These are phyloP conservation scores for Triplophysa rosa DNA, from an alignment of 2,113 vertebrate species.

Conservation along the genomic window DNA sequence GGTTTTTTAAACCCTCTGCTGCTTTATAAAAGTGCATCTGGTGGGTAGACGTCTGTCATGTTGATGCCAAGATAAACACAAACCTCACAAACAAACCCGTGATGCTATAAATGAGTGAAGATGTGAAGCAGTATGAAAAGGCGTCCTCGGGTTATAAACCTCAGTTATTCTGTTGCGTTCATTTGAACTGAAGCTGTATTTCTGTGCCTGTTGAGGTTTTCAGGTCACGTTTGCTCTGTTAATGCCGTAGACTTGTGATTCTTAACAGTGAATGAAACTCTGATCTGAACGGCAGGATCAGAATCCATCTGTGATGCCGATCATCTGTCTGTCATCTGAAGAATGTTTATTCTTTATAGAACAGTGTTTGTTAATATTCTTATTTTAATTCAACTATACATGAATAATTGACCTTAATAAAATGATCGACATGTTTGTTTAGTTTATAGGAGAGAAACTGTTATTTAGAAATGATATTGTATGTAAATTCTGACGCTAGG, in stretches of 20 bases:
- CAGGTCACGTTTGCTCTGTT: conserved; percentile 10
- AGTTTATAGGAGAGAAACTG: background rate
- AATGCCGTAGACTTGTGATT: conserved; percentile 50
- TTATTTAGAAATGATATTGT: background rate
- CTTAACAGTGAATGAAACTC: conserved; percentile 48
- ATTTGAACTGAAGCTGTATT: background rate
- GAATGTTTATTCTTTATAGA: no score
- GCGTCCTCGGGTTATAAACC: no score
- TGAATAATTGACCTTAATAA: no score
- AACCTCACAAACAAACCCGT: conserved; percentile 41
- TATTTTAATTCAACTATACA: no score
- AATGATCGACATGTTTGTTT: background rate
- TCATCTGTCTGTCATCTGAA: background rate
- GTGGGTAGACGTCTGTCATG: conserved; percentile 60
- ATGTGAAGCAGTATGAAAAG: background rate
- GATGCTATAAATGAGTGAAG: conserved; percentile 31
- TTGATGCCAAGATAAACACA: conserved; percentile 68
- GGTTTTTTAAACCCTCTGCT: conserved; percentile 62
- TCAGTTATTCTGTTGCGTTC: conserved; percentile 26
- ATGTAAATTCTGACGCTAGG: background rate
- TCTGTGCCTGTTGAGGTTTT: background rate
- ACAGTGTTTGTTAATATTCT: no score
- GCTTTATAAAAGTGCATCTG: conserved; percentile 61
- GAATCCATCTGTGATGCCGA: conserved; percentile 53
- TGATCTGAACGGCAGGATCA: no score